Conservation (phyloP, 2,113 vertebrate species). For the Trogon surrucura region DNA sequence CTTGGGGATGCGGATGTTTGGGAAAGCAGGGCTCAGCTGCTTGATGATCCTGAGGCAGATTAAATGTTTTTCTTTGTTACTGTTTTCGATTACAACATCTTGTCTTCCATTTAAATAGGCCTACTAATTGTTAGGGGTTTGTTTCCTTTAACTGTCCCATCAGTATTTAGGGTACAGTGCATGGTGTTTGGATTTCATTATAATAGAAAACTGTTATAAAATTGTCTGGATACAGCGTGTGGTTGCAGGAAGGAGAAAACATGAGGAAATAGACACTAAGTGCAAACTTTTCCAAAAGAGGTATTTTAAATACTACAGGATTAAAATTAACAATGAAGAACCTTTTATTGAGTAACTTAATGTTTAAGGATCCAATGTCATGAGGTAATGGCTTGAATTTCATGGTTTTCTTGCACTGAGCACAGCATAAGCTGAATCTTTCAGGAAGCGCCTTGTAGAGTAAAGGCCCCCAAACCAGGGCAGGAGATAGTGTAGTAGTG, state of each 20-base stretch:
- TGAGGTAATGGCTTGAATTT: constrained; percentile 37
- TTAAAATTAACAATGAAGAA: constrained; percentile 2
- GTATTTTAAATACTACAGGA: neutral
- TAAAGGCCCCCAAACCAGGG: neutral
- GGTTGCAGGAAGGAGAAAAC: neutral
- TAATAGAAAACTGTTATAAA: neutral
- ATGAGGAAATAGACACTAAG: neutral
- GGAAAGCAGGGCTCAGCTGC: neutral
- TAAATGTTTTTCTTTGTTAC: neutral
- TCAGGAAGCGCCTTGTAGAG: neutral
- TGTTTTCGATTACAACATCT: neutral
- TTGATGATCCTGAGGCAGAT: neutral
- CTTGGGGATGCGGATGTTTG: neutral
- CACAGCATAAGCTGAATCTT: neutral
- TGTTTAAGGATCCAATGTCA: constrained; percentile 2
- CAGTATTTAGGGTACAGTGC: neutral
- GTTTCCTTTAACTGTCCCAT: neutral
- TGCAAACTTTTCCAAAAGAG: neutral
- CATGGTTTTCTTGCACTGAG: constrained; percentile 19
- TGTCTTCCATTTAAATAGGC: neutral
- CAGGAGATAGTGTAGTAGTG: neutral
- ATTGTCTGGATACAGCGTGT: neutral
- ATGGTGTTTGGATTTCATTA: neutral
- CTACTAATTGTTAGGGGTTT: neutral
- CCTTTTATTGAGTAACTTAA: neutral